Conservation (phyloP, 2,113 vertebrate species). For the Cyphomyrus plagiostoma region DNA sequence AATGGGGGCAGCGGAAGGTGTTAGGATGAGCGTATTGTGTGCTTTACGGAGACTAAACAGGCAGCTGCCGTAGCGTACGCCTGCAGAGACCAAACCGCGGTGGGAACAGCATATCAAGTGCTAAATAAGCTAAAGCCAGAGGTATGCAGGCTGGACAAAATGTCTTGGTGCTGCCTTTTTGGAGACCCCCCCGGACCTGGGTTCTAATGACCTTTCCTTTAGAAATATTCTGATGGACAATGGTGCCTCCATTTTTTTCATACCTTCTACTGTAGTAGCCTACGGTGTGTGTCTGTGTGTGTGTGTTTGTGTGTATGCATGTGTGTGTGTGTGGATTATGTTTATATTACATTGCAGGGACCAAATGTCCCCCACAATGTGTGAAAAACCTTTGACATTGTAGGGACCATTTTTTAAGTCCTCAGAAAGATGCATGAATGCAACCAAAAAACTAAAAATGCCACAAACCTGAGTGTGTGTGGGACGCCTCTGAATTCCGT, state of each 20-base stretch:
- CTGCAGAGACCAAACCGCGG: not conserved
- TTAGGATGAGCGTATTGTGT: not conserved
- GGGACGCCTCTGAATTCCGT: not conserved
- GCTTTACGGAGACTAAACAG: not conserved
- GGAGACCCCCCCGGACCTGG: slow-evolving; percentile 42
- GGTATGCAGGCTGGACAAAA: slow-evolving; percentile 52
- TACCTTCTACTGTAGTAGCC: slow-evolving; percentile 6
- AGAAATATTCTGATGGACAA: slow-evolving; percentile 45
- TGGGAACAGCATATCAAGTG: slow-evolving; percentile 9
- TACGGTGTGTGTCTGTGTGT: slow-evolving; percentile 17
- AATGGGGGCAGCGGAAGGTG: not conserved
- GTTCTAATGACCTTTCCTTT: slow-evolving; percentile 48
- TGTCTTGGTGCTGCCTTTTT: slow-evolving; percentile 44
- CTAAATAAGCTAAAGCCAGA: slow-evolving; percentile 32
- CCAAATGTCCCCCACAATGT: too few species aligned
- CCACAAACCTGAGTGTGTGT: slow-evolving; percentile 4
- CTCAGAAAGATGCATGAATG: too few species aligned
- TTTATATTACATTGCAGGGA: too few species aligned
- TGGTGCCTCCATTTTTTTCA: slow-evolving; percentile 29
- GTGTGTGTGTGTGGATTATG: not conserved
- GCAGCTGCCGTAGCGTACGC: not conserved
- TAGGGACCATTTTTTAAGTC: too few species aligned
- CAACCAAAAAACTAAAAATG: too few species aligned
- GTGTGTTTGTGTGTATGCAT: slow-evolving; percentile 5
- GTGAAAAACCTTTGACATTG: too few species aligned